A percentile compares a stretch with the other conserved stretches of the same genome.
phyloP scores from a whole-genome alignment of 37 sponge, comb jelly and placozoan species.

The Halisarca cf. caerulea region DNA sequence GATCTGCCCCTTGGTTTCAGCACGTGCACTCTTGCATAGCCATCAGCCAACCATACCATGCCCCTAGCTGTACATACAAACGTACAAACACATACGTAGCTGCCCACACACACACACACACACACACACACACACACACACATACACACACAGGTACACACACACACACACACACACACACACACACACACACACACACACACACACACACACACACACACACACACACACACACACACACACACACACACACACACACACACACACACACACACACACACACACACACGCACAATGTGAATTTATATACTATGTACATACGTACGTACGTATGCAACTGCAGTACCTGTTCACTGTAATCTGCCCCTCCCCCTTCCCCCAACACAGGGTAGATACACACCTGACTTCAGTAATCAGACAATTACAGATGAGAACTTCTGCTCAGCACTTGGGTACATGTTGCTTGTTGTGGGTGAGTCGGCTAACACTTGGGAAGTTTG shows the following conservation, averaged over 20 bases:
- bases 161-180: conserved; percentile 48
- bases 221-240: conserved; percentile 65
- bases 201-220: conserved; percentile 61
- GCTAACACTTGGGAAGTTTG: too few relatives aligned
- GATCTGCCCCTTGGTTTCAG: too few relatives aligned
- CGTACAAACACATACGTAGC: neutral
- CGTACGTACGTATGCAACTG: too few relatives aligned
- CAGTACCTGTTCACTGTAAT: too few relatives aligned
- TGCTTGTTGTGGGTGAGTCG: neutral
- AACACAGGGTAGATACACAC: conserved; percentile 14
- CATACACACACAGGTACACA: conserved; percentile 38
- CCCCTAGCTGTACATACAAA: neutral
- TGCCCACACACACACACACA: neutral
- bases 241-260: conserved; percentile 55
- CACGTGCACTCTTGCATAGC: too few relatives aligned
- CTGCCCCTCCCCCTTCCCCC: neutral
- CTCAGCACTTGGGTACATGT: neutral
- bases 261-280: too few relatives aligned
- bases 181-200: conserved; percentile 58
- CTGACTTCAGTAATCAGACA: neutral
- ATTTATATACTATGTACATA: too few relatives aligned
- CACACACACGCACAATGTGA: too few relatives aligned
- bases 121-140: conserved; percentile 49
- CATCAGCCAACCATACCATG: too few relatives aligned
- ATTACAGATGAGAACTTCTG: neutral